These are phyloP conservation scores for Chrysochloris asiatica DNA, from an alignment of 2,113 vertebrate genomes.

Conservation along the genomic window DNA sequence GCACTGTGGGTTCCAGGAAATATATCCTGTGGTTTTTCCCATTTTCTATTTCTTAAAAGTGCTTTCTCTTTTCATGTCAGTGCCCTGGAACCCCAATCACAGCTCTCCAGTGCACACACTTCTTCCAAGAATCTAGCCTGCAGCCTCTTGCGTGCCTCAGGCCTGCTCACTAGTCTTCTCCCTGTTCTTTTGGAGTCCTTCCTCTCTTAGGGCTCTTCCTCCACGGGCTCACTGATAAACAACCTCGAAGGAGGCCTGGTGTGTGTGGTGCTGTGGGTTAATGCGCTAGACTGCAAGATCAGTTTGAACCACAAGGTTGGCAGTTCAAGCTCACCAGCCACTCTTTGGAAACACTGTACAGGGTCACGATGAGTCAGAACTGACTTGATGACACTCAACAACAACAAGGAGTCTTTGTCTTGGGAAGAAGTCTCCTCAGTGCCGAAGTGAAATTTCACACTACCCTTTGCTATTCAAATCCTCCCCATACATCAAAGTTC, in stretches of 20 bases:
- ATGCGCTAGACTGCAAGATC: too few species aligned
- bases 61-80: background rate
- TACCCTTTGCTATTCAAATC: background rate
- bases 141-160: rapidly evolving
- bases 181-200: background rate
- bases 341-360: too few species aligned
- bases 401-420: background rate
- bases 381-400: too few species aligned
- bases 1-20: background rate
- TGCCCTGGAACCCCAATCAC: background rate
- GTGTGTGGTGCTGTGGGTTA: too few species aligned
- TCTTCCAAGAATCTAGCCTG: background rate
- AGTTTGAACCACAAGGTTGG: too few species aligned
- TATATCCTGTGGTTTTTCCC: background rate
- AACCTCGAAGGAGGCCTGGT: too few species aligned
- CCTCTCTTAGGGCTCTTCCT: background rate
- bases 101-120: background rate
- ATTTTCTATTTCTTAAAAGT: background rate
- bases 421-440: background rate
- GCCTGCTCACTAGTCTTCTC: background rate
- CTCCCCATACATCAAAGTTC: background rate
- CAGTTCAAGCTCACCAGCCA: too few species aligned
- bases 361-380: too few species aligned
- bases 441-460: background rate
- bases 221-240: too few species aligned